phyloP scores from a whole-genome alignment of 1,140 invertebrate species.

The Brachionus sp. region DNA sequence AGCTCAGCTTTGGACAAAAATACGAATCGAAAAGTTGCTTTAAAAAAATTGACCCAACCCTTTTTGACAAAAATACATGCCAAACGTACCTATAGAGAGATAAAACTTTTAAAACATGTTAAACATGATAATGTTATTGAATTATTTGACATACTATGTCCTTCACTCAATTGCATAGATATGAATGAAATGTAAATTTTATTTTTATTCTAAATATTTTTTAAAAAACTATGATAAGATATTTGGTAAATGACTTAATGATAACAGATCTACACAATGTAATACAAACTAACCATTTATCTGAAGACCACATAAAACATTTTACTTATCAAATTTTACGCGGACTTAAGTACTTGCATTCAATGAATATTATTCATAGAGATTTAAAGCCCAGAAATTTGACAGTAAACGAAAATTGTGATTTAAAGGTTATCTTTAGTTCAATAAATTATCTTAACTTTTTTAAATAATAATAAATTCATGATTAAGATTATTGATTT shows the following conservation, averaged over 20 bases:
- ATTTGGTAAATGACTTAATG: conserved; percentile 95
- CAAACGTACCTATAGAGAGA: conserved; percentile 61
- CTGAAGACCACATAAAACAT: conserved; percentile 98
- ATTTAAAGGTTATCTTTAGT: conserved; percentile 69
- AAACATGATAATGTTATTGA: conserved; percentile 68
- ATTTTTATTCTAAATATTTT: conserved; percentile 70
- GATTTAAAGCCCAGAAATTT: conserved; percentile 98
- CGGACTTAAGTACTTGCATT: conserved; percentile 95
- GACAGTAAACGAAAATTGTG: conserved; percentile 98
- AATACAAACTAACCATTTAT: conserved; percentile 87
- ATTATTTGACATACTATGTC: conserved; percentile 86
- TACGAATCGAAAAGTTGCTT: conserved; percentile 55
- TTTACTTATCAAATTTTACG: conserved; percentile 95
- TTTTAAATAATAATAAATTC: background rate
- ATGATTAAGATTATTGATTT: conserved; percentile 83
- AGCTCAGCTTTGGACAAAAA: background rate
- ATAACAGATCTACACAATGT: conserved; percentile 98
- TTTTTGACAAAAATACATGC: conserved; percentile 62
- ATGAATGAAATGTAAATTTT: conserved; percentile 76
- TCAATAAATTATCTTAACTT: background rate
- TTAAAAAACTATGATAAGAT: conserved; percentile 92
- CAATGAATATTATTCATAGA: conserved; percentile 95
- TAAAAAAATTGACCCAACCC: conserved; percentile 63
- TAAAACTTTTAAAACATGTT: conserved; percentile 60
- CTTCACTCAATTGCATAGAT: conserved; percentile 67